Evolutionary conservation across 2,113 vertebrate species (phyloP), one percentile per base, ranked within the genome.

Genomic region (Alectura lathami): DNA sequence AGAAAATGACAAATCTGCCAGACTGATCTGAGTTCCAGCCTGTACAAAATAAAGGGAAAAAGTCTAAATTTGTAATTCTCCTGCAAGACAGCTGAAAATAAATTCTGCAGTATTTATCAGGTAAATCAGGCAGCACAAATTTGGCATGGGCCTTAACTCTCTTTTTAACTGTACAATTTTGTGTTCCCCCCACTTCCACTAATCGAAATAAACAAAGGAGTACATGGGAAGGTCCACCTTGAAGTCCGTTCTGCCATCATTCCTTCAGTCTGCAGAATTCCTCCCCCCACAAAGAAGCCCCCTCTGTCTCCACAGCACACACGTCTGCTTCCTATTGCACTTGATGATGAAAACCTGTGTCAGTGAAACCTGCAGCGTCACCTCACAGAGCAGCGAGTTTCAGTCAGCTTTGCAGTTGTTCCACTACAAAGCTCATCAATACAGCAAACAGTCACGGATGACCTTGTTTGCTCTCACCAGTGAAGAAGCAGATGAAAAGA

Each of bases 1-100:
- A 68, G 93, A 96, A 94, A 98, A 96, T 2, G 96, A 94, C 42
- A 98, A 23, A 81, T 98, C 97, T 51, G 97, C 97, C 95, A 98
- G 89, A 72, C 97, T 98, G 80, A 98, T 97, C 73, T 98, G 98
- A 74, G 96, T 98, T 68, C 98, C 98, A 47, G 98, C 98, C 98
- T 98, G 88, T 9, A 72, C 13, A 88, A 85, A 81, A 76, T 50
- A 62, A 62, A 70, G 38, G 42, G 29, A 56, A 60, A 66, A 13
- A 6, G 21, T 40, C 96, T 66, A 50, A 62, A 23, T 87, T 48
- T 36, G 21, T 75, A 40, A 73, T 38, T 67, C 54, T 51, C 36
- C 43, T 74, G 20, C 13, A 56, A 59, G 66, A 36, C 42, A 72
- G 67, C 6, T 86, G 38, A 83, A 85, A 79, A 76, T 30, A 57